A percentile compares a stretch with the other conserved stretches of the same genome.
Evolutionary conservation across 2,888 invertebrate genomes (phyloP).

Genomic region (Lampropteryx suffumata): DNA sequence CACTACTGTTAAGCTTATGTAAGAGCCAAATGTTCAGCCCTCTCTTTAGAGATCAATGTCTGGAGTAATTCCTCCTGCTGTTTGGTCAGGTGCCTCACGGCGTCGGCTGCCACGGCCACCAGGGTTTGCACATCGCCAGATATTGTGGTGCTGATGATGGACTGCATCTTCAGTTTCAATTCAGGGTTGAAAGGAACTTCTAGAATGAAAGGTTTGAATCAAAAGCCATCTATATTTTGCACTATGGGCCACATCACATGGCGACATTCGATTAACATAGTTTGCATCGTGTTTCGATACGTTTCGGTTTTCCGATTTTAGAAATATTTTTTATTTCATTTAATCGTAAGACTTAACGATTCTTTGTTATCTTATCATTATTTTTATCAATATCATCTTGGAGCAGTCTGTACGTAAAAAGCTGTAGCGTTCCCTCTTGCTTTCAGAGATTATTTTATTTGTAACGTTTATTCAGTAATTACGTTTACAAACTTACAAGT

Average conservation of each 20-base stretch:
- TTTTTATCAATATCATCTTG: no score
- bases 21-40: constrained; percentile 33
- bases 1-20: constrained; percentile 15
- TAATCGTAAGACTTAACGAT: no score
- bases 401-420: no score
- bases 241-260: no score
- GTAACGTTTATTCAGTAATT: no score
- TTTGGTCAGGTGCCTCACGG: constrained; percentile 50
- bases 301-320: no score
- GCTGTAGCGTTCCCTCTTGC: neutral
- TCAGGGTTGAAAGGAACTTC: constrained; percentile 61
- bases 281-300: no score
- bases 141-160: constrained; percentile 57
- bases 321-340: no score
- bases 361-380: no score
- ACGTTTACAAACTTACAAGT: no score
- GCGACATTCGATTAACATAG: no score
- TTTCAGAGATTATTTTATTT: no score
- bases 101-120: constrained; percentile 54
- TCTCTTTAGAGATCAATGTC: constrained; percentile 46
- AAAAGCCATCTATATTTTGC: neutral
- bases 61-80: constrained; percentile 62
- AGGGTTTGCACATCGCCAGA: constrained; percentile 59
- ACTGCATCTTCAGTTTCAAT: constrained; percentile 65
- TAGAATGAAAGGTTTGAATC: constrained; percentile 40